Evolutionary conservation across 2,888 invertebrate species (phyloP).

Genomic region (Colletes collaris): DNA sequence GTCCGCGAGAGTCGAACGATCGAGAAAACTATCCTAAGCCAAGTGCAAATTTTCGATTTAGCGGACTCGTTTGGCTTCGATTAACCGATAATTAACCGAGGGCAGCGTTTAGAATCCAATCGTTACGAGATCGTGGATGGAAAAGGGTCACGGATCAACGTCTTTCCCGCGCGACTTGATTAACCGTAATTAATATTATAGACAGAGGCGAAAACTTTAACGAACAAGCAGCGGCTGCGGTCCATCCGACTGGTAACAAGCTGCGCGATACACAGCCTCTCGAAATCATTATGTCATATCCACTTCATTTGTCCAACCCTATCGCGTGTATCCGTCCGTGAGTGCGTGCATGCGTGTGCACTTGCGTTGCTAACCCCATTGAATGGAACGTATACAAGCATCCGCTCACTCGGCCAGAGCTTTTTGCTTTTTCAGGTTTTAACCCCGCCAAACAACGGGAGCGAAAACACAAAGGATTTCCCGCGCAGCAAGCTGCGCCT

Average conservation of each 20-base stretch:
- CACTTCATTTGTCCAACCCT: slow-evolving; percentile 72
- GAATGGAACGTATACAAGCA: slow-evolving; percentile 56
- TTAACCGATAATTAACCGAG: too few species aligned
- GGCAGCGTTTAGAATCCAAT: too few species aligned
- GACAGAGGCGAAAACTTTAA: slow-evolving; percentile 55
- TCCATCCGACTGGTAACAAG: slow-evolving; percentile 57
- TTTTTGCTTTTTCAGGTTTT: slow-evolving; percentile 53
- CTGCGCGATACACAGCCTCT: slow-evolving; percentile 64
- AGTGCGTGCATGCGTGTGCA: slow-evolving; percentile 37
- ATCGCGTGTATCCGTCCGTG: slow-evolving; percentile 57
- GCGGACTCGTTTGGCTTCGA: too few species aligned
- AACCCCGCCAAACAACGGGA: slow-evolving; percentile 59
- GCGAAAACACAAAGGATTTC: slow-evolving; percentile 55
- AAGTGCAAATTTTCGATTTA: too few species aligned
- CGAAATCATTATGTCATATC: slow-evolving; percentile 73
- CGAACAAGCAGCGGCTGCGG: slow-evolving; percentile 51
- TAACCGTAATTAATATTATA: too few species aligned
- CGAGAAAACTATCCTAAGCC: too few species aligned
- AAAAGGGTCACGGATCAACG: too few species aligned
- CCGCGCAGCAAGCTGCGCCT: slow-evolving; percentile 52
- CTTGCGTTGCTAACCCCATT: slow-evolving; percentile 64
- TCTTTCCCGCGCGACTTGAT: too few species aligned
- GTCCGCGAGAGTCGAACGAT: too few species aligned
- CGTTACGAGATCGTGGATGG: too few species aligned
- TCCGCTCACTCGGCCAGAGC: slow-evolving; percentile 57